Percentiles rank a stretch among this genome's conserved stretches.
These are phyloP conservation scores for Charina bottae DNA, from an alignment of 2,113 vertebrate genomes.

Conservation along the genomic window DNA sequence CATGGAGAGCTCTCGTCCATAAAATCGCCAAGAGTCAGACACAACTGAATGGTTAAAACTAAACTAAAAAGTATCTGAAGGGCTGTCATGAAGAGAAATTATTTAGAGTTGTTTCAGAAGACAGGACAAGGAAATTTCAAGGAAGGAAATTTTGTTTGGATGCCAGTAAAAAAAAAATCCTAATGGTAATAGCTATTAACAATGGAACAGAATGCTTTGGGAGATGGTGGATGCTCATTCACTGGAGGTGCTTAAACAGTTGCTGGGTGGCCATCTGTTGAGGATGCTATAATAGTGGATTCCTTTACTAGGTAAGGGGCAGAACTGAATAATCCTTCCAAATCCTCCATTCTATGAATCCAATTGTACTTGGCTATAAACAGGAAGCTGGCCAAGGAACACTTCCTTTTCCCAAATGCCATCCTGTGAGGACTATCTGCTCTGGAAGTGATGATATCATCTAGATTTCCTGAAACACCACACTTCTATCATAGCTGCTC, in stretches of 20 bases:
- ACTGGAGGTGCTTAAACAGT: background rate
- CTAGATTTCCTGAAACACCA: background rate
- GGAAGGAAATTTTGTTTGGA: background rate
- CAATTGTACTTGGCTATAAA: background rate
- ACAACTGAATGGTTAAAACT: no score
- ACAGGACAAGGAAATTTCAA: background rate
- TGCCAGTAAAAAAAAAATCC: background rate
- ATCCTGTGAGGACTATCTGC: background rate
- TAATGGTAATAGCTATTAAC: background rate
- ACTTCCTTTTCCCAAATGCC: background rate
- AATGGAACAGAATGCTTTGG: background rate
- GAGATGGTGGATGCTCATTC: background rate
- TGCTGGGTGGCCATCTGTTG: background rate
- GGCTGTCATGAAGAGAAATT: background rate
- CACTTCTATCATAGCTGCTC: background rate
- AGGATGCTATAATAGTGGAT: background rate
- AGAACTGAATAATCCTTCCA: background rate
- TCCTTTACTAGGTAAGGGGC: background rate
- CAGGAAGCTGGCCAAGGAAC: background rate
- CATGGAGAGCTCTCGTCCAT: no score
- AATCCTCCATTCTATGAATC: background rate
- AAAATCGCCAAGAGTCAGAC: no score
- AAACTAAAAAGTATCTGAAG: background rate
- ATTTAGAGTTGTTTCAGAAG: background rate
- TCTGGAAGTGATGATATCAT: background rate